Evolutionary conservation across 1,140 invertebrate genomes (phyloP).

Genomic region (Drosophila obscura): DNA sequence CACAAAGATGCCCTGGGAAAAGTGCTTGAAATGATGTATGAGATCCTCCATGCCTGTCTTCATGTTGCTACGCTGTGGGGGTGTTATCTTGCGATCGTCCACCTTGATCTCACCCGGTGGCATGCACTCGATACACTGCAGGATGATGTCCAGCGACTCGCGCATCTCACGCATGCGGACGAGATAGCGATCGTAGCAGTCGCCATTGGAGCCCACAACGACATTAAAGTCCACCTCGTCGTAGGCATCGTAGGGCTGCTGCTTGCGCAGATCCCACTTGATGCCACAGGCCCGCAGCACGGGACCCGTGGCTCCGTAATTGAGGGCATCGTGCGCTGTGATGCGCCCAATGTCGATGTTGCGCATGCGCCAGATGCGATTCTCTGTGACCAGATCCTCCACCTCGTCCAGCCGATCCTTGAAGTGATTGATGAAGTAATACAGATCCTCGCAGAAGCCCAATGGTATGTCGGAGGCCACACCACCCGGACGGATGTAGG

Average conservation of each 20-base stretch:
- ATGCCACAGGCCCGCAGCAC: constrained; percentile 93
- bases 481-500: constrained; percentile 93
- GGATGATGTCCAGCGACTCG: constrained; percentile 89
- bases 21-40: constrained; percentile 95
- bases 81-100: constrained; percentile 93
- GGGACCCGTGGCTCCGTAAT: constrained; percentile 92
- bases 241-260: constrained; percentile 94
- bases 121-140: constrained; percentile 94
- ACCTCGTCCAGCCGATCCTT: constrained; percentile 92
- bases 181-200: constrained; percentile 90
- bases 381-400: constrained; percentile 92
- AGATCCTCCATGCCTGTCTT: constrained; percentile 95
- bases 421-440: constrained; percentile 90
- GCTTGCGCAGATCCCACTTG: constrained; percentile 95
- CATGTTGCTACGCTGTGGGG: constrained; percentile 92
- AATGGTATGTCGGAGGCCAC: constrained; percentile 91
- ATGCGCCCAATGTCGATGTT: constrained; percentile 92
- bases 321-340: constrained; percentile 91
- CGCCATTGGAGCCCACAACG: constrained; percentile 92
- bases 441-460: constrained; percentile 93
- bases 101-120: constrained; percentile 92
- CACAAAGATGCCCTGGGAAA: constrained; percentile 91
- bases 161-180: constrained; percentile 91
- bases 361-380: constrained; percentile 92
- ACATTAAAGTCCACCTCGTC: constrained; percentile 94